Percentiles rank a stretch among this genome's conserved stretches.
phyloP scores from a whole-genome alignment of 2,888 invertebrate genomes.

The Melanargia galathea region DNA sequence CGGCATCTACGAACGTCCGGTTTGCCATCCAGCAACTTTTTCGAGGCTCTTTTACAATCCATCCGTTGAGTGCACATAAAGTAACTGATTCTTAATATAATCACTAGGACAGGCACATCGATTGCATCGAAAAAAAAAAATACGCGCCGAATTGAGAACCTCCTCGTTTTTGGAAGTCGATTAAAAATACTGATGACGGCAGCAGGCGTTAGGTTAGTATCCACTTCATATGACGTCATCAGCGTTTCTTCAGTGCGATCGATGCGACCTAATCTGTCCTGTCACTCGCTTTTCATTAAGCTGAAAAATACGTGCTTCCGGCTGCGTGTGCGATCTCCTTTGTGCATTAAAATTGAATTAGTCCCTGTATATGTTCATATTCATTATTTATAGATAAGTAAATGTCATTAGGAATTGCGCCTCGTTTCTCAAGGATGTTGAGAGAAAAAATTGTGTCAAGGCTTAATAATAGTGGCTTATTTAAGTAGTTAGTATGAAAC shows the following conservation, averaged over 20 bases:
- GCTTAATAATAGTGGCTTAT: too few relatives aligned
- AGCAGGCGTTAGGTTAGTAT: not conserved
- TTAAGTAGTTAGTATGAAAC: too few relatives aligned
- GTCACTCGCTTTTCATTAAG: not conserved
- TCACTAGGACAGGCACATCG: too few relatives aligned
- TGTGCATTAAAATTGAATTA: not conserved
- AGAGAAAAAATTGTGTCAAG: conserved; percentile 14
- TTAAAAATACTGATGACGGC: not conserved
- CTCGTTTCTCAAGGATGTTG: not conserved
- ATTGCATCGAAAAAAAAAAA: too few relatives aligned
- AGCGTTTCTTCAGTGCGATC: not conserved
- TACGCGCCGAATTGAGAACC: too few relatives aligned
- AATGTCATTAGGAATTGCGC: not conserved
- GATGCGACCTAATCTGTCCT: not conserved
- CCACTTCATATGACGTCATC: not conserved
- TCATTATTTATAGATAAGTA: not conserved
- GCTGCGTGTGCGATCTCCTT: not conserved
- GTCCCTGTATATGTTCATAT: conserved; percentile 5
- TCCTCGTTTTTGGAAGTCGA: too few relatives aligned
- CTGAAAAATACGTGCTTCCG: too few relatives aligned
- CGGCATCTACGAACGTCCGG: too few relatives aligned
- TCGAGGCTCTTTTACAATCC: too few relatives aligned
- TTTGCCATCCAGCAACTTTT: too few relatives aligned
- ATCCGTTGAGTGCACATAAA: too few relatives aligned
- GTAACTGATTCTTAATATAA: too few relatives aligned